phyloP scores from a whole-genome alignment of 2,888 invertebrate genomes.

The Anarsia innoxiella region DNA sequence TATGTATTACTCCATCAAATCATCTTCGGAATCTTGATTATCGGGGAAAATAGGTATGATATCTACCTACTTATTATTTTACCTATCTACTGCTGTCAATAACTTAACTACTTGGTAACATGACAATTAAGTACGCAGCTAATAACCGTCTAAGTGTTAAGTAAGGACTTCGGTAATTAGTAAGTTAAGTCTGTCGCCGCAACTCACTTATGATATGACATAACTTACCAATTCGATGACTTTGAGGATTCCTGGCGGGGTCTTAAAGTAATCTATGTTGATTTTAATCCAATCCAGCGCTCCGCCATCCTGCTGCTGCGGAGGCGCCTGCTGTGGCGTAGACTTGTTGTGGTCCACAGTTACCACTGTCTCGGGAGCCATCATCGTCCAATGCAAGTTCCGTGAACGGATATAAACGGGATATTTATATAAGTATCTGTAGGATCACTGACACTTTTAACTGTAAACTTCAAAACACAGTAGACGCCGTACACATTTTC shows the following conservation, averaged over 20 bases:
- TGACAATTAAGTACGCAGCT: too few species aligned
- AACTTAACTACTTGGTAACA: too few species aligned
- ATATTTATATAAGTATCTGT: constrained; percentile 23
- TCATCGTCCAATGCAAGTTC: constrained; percentile 57
- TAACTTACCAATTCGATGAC: constrained; percentile 85
- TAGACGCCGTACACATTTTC: constrained; percentile 55
- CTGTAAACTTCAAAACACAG: constrained; percentile 51
- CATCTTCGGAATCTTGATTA: too few species aligned
- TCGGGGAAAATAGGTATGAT: too few species aligned
- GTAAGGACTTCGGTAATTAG: too few species aligned
- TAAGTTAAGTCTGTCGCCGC: background rate
- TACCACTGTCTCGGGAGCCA: constrained; percentile 90
- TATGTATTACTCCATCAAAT: too few species aligned
- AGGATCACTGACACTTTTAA: constrained; percentile 61
- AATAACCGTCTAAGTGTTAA: too few species aligned
- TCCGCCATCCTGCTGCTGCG: constrained; percentile 69
- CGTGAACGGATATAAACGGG: constrained; percentile 19
- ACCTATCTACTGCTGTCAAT: background rate
- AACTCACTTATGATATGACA: background rate
- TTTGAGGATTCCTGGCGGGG: constrained; percentile 88
- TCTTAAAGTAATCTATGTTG: constrained; percentile 86
- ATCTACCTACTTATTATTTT: too few species aligned
- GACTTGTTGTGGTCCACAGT: constrained; percentile 82
- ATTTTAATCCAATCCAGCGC: constrained; percentile 82
- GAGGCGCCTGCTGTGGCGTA: constrained; percentile 55